Evolutionary conservation across 1,140 invertebrate species (phyloP), one percentile per base, ranked within the genome.

Genomic region (Melitaea cinxia): DNA sequence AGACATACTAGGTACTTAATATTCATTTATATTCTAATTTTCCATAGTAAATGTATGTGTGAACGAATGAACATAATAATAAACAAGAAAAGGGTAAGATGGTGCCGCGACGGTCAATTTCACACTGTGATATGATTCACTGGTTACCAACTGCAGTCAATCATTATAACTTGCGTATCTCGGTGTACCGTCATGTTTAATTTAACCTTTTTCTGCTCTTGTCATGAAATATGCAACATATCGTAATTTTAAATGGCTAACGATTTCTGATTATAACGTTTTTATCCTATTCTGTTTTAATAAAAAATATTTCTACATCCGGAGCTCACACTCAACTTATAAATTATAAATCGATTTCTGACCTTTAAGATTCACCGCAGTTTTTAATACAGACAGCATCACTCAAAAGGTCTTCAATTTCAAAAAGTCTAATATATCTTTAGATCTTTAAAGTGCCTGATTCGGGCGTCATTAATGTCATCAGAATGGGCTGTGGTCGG

Each of bases 401-500:
- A 19, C 15, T 1, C 17, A 45, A 45, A 17, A 3, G 35, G 14
- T 37, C 2, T 17, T 17, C 39, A 45, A 9, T 19, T 45, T 19
- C 7, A 17, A 21, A 45, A 45, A 19, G 6, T 50, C 47, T 26
- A 4, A 50, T 26, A 47, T 4, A 17, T 12, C 24, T n/a, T 37
- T 19, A 45, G 55, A 24, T 33, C 35, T 26, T 17, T 14, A 55
- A 80, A 74, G 75, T 75, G 72, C 72, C 68, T 66, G 70, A 82
- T 85, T 83, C 75, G 72, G 75, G 70, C 72, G 78, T 88, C 85
- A 87, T 88, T 90, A 88, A 83, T 87, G 82, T 85, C 87, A 82
- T 83, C 82, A 68, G 73, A 86, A 79, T 78, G 70, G 37, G 69
- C 56, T 75, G 65, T 68, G 69, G 78, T 78, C 79, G 78, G 85